phyloP scores from a whole-genome alignment of 2,797 vertebrate genomes.

The Salmo trutta region DNA sequence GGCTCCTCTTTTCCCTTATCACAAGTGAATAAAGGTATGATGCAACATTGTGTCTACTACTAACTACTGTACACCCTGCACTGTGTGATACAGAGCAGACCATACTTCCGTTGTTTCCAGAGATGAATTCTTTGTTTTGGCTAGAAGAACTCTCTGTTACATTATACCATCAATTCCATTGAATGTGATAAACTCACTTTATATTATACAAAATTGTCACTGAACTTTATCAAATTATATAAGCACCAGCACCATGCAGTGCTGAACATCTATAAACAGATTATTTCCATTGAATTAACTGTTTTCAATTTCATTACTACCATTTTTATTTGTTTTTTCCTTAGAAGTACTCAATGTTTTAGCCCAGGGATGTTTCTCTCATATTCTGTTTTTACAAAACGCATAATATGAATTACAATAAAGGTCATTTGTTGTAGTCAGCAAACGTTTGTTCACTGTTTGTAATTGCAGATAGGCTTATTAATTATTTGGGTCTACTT shows the following conservation, averaged over 20 bases:
- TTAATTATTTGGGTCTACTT: conserved; percentile 70
- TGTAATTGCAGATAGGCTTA: conserved; percentile 49
- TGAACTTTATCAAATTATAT: background rate
- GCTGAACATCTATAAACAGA: background rate
- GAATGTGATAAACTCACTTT: background rate
- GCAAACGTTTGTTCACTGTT: conserved; percentile 56
- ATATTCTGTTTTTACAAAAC: conserved; percentile 16
- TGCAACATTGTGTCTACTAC: background rate
- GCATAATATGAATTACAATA: conserved; percentile 22
- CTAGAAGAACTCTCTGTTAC: background rate
- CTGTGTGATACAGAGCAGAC: background rate
- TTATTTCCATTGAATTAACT: background rate
- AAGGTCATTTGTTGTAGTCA: conserved; percentile 31
- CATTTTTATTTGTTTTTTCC: background rate
- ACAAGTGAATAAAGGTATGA: conserved; percentile 43
- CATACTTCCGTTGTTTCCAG: background rate
- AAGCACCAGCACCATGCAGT: background rate
- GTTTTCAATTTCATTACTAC: background rate
- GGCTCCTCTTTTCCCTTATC: conserved; percentile 50
- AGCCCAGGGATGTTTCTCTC: background rate
- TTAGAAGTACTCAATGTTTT: background rate
- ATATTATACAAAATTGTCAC: background rate
- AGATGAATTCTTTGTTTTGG: background rate
- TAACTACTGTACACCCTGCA: background rate
- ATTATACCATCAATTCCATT: background rate